Percentiles rank a stretch among this genome's conserved stretches.
phyloP scores from a whole-genome alignment of 2,797 vertebrate species.

The Amblyraja radiata region DNA sequence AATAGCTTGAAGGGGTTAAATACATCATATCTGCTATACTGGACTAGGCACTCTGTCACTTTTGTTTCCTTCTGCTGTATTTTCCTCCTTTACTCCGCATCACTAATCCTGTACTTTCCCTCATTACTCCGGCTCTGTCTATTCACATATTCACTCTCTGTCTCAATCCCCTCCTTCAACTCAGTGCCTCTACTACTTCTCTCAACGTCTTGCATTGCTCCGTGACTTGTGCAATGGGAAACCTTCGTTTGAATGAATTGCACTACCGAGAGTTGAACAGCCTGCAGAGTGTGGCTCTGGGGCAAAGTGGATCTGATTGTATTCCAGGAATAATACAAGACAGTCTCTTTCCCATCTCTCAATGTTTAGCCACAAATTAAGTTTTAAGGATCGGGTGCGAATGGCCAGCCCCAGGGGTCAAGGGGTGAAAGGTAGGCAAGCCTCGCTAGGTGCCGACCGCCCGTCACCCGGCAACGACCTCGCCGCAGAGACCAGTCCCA shows the following conservation, averaged over 20 bases:
- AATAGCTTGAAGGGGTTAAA: too few relatives aligned
- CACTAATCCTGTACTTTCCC: neutral
- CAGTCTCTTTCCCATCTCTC: constrained; percentile 42
- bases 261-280: neutral
- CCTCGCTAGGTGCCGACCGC: constrained; percentile 70
- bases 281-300: neutral
- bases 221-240: neutral
- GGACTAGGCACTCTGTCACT: neutral
- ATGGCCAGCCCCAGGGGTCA: constrained; percentile 93
- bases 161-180: neutral
- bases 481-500: constrained; percentile 75
- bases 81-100: neutral
- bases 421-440: constrained; percentile 84
- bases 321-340: neutral
- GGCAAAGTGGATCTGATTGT: neutral
- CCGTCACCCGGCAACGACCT: constrained; percentile 78
- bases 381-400: constrained; percentile 88
- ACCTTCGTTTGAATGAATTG: neutral
- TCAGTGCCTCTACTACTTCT: neutral
- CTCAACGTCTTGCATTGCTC: neutral
- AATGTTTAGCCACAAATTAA: constrained; percentile 81
- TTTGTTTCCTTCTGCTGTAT: neutral
- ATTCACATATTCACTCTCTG: neutral
- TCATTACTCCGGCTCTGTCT: neutral
- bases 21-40: too few relatives aligned